phyloP scores from a whole-genome alignment of 2,888 invertebrate species.

The Lithophane semibrunnea region DNA sequence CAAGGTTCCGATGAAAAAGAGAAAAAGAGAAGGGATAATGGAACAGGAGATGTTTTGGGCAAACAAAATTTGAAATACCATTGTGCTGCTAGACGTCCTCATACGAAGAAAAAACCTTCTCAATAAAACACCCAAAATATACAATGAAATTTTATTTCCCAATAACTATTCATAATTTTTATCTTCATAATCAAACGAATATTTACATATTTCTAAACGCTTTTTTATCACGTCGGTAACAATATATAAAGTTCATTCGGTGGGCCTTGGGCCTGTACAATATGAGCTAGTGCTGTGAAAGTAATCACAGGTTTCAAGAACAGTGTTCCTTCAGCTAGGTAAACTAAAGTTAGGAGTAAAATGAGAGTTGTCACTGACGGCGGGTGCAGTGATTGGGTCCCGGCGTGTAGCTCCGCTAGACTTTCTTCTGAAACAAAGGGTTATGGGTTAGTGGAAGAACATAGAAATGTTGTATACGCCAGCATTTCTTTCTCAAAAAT shows the following conservation, averaged over 20 bases:
- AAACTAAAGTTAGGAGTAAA: constrained; percentile 72
- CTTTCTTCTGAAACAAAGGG: constrained; percentile 89
- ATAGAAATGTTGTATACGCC: too few relatives aligned
- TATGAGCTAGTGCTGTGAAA: constrained; percentile 72
- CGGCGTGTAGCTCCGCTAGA: constrained; percentile 87
- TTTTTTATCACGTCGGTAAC: constrained; percentile 85
- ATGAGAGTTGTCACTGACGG: constrained; percentile 73
- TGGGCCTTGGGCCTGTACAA: constrained; percentile 72
- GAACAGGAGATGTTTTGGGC: neutral
- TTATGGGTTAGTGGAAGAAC: constrained; percentile 66
- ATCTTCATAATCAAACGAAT: constrained; percentile 68
- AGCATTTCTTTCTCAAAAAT: neutral
- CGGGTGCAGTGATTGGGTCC: constrained; percentile 73
- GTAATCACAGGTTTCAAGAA: constrained; percentile 74
- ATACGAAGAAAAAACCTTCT: neutral
- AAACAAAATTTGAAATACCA: neutral
- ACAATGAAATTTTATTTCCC: constrained; percentile 87
- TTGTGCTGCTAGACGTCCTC: neutral
- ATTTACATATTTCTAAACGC: constrained; percentile 73
- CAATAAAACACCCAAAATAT: constrained; percentile 74
- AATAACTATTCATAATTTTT: constrained; percentile 83
- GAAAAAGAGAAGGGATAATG: too few relatives aligned
- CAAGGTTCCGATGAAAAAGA: neutral
- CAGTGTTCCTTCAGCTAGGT: constrained; percentile 71
- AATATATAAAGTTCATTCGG: constrained; percentile 74